phyloP scores from a whole-genome alignment of 1,140 invertebrate species.

The Lepidostoma basale region DNA sequence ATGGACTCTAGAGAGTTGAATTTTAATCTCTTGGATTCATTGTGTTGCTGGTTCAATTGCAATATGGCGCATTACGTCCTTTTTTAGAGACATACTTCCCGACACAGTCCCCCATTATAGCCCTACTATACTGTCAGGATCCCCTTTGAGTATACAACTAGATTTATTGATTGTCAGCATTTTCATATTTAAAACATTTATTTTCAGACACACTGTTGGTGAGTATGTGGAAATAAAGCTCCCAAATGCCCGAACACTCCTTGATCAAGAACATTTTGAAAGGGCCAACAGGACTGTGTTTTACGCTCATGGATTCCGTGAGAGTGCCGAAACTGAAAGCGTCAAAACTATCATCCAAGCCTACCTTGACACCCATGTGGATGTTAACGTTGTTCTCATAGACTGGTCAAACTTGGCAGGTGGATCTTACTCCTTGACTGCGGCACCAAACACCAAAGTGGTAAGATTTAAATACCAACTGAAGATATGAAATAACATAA shows the following conservation, averaged over 20 bases:
- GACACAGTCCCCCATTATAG: too few relatives aligned
- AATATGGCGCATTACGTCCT: too few relatives aligned
- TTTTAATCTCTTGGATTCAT: too few relatives aligned
- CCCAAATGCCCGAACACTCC: conserved; percentile 48
- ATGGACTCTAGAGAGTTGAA: too few relatives aligned
- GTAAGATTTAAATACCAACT: too few relatives aligned
- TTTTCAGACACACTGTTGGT: conserved; percentile 49
- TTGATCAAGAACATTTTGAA: conserved; percentile 58
- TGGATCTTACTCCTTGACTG: conserved; percentile 63
- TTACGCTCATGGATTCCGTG: conserved; percentile 65
- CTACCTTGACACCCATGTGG: conserved; percentile 54
- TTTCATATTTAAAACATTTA: too few relatives aligned
- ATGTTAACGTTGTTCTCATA: conserved; percentile 59
- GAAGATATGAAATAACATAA: too few relatives aligned
- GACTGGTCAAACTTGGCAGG: conserved; percentile 68
- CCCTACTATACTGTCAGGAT: too few relatives aligned
- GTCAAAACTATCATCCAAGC: conserved; percentile 57
- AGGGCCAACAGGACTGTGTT: conserved; percentile 59
- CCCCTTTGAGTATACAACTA: too few relatives aligned
- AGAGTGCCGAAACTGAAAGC: conserved; percentile 61
- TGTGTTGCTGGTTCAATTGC: too few relatives aligned
- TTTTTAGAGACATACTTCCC: too few relatives aligned
- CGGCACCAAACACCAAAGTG: conserved; percentile 60
- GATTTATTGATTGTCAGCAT: too few relatives aligned
- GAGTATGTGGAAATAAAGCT: conserved; percentile 56